A percentile compares a stretch with the other conserved stretches of the same genome.
phyloP scores from a whole-genome alignment of 2,888 invertebrate genomes.

The Zygogramma bicolorata region DNA sequence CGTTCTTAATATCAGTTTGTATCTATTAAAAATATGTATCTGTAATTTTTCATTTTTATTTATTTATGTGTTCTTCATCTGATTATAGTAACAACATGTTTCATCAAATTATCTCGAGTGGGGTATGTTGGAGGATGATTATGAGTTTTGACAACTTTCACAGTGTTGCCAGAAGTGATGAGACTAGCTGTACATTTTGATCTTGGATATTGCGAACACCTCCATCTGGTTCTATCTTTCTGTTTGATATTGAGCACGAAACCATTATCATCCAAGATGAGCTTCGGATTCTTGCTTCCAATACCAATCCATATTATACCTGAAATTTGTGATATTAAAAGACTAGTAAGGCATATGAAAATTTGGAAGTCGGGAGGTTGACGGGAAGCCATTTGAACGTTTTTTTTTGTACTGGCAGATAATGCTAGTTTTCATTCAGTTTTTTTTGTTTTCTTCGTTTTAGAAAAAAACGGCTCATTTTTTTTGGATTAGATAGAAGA shows the following conservation, averaged over 20 bases:
- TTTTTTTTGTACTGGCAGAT: no score
- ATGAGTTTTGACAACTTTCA: constrained; percentile 51
- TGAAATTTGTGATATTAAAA: constrained; percentile 32
- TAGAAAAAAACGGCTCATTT: no score
- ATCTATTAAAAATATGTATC: neutral
- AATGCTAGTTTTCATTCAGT: no score
- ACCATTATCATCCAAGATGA: constrained; percentile 49
- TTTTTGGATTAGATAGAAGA: no score
- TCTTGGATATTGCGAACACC: constrained; percentile 53
- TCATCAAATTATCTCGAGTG: constrained; percentile 32
- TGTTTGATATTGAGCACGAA: constrained; percentile 51
- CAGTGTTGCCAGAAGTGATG: constrained; percentile 50
- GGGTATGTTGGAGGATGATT: constrained; percentile 54
- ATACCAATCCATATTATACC: constrained; percentile 48
- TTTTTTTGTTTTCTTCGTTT: no score
- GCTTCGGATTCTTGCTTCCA: constrained; percentile 52
- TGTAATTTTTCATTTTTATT: neutral
- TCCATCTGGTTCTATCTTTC: constrained; percentile 49
- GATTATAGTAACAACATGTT: constrained; percentile 38
- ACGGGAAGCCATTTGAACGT: no score
- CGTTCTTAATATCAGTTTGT: no score
- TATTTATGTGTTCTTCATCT: no score
- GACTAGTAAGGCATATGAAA: neutral
- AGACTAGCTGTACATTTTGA: constrained; percentile 54
- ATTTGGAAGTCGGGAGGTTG: no score